Base-by-base conservation (phyloP, 2,113 vertebrate species). In the Nothobranchius furzeri region DNA sequence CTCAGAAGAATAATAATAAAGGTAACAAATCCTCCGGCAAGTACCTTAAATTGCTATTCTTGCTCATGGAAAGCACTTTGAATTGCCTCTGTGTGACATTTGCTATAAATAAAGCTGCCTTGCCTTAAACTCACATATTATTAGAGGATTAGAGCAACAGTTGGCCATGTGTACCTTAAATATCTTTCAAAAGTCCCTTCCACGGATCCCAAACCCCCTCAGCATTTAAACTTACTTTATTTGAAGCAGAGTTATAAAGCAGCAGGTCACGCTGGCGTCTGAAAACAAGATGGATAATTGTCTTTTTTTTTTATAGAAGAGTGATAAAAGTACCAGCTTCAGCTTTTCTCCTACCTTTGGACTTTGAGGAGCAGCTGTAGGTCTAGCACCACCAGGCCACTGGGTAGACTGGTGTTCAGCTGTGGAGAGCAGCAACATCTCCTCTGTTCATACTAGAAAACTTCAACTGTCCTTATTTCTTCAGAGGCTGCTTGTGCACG, bases 341-440 rank as follows among this genome's bases (percentile, higher is more conserved):
- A 10, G n/a, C 5, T 11, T 13, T 9, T 51, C 12, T 9, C 37
- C 12, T 46, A 90, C 92, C 87, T 79, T 51, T 17, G 37, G 50
- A 24, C 2, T 67, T 40, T 67, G 42, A 81, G 46, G 3, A 76
- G 66, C 20, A 91, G 63, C 65, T 84, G 78, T 14, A 93, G 67
- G 71, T 89, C 83, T 10, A 92, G 69, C 48, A 92, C 82, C 0
- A 3, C 71, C 83, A 46, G 46, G 50, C 88, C 42, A 14, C 40
- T 51, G 0, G 83, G 75, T 8, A 93, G 76, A 60, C 63, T 84
- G 7, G 56, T 57, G 64, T 79, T 71, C 40, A 93, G 86, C 93
- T 93, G 52, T 36, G 50, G 70, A 69, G 14, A 78, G 40, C 10
- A 6, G 40, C 43, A 20, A 45, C 20, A 47, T 54, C 3, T 2